These are phyloP conservation scores for Sebastes cheni DNA, from an alignment of 2,797 vertebrate species.

Conservation along the genomic window DNA sequence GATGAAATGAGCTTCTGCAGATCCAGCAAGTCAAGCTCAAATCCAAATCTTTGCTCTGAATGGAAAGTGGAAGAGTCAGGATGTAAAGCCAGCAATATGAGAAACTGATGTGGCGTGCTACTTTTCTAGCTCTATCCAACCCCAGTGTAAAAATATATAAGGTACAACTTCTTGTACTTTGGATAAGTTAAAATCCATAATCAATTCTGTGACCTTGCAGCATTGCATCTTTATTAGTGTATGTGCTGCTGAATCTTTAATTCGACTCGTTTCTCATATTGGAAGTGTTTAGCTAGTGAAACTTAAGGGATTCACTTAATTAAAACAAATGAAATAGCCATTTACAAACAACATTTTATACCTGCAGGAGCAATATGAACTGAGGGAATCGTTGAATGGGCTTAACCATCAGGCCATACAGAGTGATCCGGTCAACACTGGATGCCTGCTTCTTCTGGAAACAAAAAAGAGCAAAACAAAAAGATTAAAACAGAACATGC, in stretches of 20 bases:
- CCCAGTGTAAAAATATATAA: background rate
- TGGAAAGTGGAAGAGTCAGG: constrained; percentile 42
- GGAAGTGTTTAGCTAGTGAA: background rate
- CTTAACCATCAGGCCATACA: constrained; percentile 98
- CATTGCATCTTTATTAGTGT: constrained; percentile 18
- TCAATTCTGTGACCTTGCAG: constrained; percentile 17
- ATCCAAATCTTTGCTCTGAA: constrained; percentile 70
- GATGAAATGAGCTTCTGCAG: constrained; percentile 80
- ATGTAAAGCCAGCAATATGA: constrained; percentile 36
- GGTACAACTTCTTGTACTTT: constrained; percentile 7
- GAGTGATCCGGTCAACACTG: constrained; percentile 92
- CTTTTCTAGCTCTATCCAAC: constrained; percentile 28
- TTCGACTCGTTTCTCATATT: constrained; percentile 13
- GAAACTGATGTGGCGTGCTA: constrained; percentile 39
- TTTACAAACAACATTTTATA: constrained; percentile 58
- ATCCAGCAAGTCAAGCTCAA: constrained; percentile 66
- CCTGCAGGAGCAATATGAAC: constrained; percentile 97
- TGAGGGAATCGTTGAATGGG: constrained; percentile 98
- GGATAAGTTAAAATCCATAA: constrained; percentile 37
- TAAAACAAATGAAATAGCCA: background rate
- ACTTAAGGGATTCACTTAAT: background rate
- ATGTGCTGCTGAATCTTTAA: constrained; percentile 7
- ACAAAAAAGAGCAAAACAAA: background rate
- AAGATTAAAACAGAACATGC: background rate
- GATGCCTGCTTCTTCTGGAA: constrained; percentile 91